Base-by-base conservation (phyloP, 1,140 invertebrate species). In the Apocrypta bakeri region DNA sequence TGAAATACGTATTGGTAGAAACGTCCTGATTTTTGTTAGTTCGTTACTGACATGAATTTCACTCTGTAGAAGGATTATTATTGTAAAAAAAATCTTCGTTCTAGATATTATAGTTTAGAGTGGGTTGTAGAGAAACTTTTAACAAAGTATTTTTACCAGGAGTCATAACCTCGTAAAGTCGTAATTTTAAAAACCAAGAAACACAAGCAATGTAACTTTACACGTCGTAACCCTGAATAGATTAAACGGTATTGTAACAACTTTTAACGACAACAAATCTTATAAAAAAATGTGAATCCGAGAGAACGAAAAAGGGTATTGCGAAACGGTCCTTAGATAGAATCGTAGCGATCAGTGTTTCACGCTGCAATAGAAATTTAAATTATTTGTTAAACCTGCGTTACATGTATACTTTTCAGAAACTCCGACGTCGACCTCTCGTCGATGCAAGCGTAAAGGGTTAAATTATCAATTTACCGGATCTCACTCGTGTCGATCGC, bases 381-480 rank as follows among this genome's bases (percentile, higher is more conserved):
- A 31, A 76, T 81, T 75, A 81, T 81, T 81, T 76, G 17, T 81
- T 56, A 74, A 11, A 72, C 68, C 25, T 2, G 25, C 21, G 69
- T 73, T 63, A 56, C 17, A n/a, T n/a, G 6, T 56, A 33, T 69
- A 79, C n/a, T 61, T 64, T 71, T 33, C 27, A 37, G 12, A 1
- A 48, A 71, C 9, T 69, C n/a, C 29, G 29, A 9, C 17, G 48
- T 80, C 12, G 64, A 64, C 69, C 73, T 64, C 42, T 73, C 9
- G 11, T 42, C 56, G 24, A 73, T 31, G 17, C 14, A 37, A 61
- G 21, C 17, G 8, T 42, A 2, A 7, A 56, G 29, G 37, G 75
- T 56, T 81, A 82, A 87, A 79, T 40, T 83, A 74, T n/a, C 48
- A 17, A 85, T 80, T 83, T 84, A 85, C 83, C 83, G 85, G 79